phyloP scores from a whole-genome alignment of 2,113 vertebrate genomes.

The Riparia riparia region DNA sequence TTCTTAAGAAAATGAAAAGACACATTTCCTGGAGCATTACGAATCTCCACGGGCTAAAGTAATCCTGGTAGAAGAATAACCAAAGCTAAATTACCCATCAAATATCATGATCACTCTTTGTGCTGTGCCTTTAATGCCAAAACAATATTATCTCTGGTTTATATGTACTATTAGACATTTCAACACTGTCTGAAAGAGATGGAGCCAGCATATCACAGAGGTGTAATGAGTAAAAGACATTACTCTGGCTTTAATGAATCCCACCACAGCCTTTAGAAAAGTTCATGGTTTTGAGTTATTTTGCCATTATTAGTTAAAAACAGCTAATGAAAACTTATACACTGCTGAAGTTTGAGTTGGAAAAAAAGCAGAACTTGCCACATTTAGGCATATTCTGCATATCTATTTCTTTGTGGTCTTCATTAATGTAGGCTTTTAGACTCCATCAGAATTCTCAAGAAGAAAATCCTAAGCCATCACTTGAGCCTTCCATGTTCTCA shows the following conservation, averaged over 20 bases:
- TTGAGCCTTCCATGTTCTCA: background rate
- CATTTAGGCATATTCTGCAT: background rate
- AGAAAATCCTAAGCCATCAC: background rate
- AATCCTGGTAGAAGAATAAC: slow-evolving; percentile 46
- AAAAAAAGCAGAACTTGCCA: background rate
- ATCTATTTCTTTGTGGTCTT: background rate
- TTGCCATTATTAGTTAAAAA: slow-evolving; percentile 1
- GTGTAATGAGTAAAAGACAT: background rate
- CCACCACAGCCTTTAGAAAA: slow-evolving; percentile 36
- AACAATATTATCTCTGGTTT: slow-evolving; percentile 40
- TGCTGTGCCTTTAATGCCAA: slow-evolving; percentile 40
- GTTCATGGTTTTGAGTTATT: slow-evolving; percentile 25
- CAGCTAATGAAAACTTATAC: background rate
- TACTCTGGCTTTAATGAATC: slow-evolving; percentile 36
- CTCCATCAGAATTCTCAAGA: background rate
- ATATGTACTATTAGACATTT: slow-evolving; percentile 2
- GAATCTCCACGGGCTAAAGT: background rate
- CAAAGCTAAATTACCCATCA: slow-evolving; percentile 33
- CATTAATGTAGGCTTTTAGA: background rate
- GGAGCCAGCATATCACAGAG: background rate
- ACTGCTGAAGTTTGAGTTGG: background rate
- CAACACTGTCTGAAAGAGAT: background rate
- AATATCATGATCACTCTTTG: slow-evolving; percentile 34
- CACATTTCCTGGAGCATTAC: slow-evolving; percentile 2
- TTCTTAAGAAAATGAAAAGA: slow-evolving; percentile 48